These are phyloP conservation scores for Selene dorsalis DNA, from an alignment of 2,797 vertebrate species.

Conservation along the genomic window DNA sequence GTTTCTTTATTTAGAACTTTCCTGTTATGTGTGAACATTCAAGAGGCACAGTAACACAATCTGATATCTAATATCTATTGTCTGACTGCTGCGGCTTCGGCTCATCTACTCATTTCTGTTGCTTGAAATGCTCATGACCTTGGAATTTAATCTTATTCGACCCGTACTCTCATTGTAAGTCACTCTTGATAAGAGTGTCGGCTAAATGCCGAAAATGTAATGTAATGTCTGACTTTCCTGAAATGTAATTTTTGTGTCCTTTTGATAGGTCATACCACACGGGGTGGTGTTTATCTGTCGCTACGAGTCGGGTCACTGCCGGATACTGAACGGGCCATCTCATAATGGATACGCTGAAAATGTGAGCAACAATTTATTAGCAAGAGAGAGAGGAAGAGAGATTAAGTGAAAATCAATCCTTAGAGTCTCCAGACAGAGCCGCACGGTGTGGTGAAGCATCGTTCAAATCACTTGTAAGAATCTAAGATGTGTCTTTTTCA, in stretches of 20 bases:
- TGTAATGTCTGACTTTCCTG: constrained; percentile 65
- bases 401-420: constrained; percentile 54
- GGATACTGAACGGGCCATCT: constrained; percentile 26
- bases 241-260: constrained; percentile 76
- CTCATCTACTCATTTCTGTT: constrained; percentile 64
- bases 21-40: constrained; percentile 45
- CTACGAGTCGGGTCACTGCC: constrained; percentile 48
- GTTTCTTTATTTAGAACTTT: constrained; percentile 38
- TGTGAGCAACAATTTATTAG: constrained; percentile 57
- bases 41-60: constrained; percentile 48
- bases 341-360: constrained; percentile 46
- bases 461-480: constrained; percentile 32
- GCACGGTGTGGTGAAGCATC: constrained; percentile 24
- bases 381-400: constrained; percentile 18
- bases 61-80: constrained; percentile 60
- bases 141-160: constrained; percentile 79
- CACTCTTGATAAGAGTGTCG: constrained; percentile 69
- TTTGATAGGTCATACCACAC: constrained; percentile 65
- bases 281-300: constrained; percentile 54
- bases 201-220: constrained; percentile 70
- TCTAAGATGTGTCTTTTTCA: constrained; percentile 21
- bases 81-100: constrained; percentile 56
- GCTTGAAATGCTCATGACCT: constrained; percentile 70
- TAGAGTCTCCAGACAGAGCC: constrained; percentile 19
- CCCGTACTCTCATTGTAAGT: constrained; percentile 72